phyloP scores from a whole-genome alignment of 2,113 vertebrate genomes.

The Phrynosoma blainvillii region DNA sequence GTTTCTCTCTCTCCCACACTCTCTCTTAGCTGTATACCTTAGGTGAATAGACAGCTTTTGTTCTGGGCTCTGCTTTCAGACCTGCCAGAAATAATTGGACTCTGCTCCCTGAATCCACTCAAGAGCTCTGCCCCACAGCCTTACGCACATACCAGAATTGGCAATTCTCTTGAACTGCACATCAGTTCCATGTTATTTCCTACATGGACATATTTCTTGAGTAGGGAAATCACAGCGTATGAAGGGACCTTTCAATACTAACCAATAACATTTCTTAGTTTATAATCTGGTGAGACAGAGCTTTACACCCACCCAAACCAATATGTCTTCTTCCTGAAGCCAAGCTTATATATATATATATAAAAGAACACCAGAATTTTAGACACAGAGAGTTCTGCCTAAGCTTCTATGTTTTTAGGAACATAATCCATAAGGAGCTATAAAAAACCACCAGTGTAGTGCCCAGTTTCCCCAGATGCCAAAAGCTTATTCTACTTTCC shows the following conservation, averaged over 20 bases:
- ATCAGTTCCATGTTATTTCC: neutral
- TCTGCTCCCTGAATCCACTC: neutral
- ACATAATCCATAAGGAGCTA: slow-evolving; percentile 53
- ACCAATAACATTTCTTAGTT: slow-evolving; percentile 29
- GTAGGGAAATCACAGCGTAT: neutral
- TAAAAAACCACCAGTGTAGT: slow-evolving; percentile 52
- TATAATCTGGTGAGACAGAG: neutral
- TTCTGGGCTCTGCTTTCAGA: slow-evolving; percentile 18
- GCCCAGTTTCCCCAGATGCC: slow-evolving; percentile 52
- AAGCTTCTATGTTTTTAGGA: slow-evolving; percentile 55
- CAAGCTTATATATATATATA: slow-evolving; percentile 51
- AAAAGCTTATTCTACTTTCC: slow-evolving; percentile 47
- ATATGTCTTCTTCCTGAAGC: neutral
- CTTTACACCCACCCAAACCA: neutral
- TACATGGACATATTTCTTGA: neutral
- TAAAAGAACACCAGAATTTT: slow-evolving; percentile 36
- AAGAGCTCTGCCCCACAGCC: neutral
- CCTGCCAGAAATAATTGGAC: slow-evolving; percentile 26
- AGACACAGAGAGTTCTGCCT: slow-evolving; percentile 43
- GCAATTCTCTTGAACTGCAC: neutral
- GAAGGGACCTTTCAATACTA: neutral
- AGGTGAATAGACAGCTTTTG: neutral
- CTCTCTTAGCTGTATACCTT: neutral
- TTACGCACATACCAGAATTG: neutral
- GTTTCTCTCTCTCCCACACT: neutral